These are phyloP conservation scores for Nymphalis urticae DNA, from an alignment of 2,888 invertebrate genomes.

Conservation along the genomic window DNA sequence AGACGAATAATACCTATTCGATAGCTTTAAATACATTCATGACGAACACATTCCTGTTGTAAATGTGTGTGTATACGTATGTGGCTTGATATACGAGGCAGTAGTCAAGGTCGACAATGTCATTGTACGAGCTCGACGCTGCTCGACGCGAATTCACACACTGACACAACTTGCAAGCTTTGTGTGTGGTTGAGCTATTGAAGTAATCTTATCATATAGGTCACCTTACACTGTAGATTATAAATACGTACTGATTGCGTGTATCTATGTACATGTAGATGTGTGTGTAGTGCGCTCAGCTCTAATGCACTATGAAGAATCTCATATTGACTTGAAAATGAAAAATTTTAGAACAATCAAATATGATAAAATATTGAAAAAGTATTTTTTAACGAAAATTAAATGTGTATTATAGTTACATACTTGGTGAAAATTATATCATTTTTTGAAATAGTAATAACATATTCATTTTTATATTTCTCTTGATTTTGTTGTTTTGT, in stretches of 20 bases:
- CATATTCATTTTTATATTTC: too few species aligned
- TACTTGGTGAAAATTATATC: too few species aligned
- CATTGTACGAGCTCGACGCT: slow-evolving; percentile 76
- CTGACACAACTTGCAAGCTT: slow-evolving; percentile 50
- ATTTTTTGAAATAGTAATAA: too few species aligned
- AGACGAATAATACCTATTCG: slow-evolving; percentile 54
- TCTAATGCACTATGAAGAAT: slow-evolving; percentile 6
- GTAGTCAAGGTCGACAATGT: slow-evolving; percentile 80
- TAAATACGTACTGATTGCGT: slow-evolving; percentile 53
- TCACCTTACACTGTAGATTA: slow-evolving; percentile 80
- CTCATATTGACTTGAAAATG: neutral
- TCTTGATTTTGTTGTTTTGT: too few species aligned
- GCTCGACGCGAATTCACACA: slow-evolving; percentile 66
- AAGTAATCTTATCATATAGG: slow-evolving; percentile 81
- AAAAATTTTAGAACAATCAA: neutral
- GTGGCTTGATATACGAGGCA: slow-evolving; percentile 66
- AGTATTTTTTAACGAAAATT: too few species aligned
- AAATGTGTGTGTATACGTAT: slow-evolving; percentile 48
- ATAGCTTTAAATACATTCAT: slow-evolving; percentile 60
- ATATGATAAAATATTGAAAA: slow-evolving; percentile 1
- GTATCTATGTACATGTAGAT: slow-evolving; percentile 33
- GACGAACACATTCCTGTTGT: slow-evolving; percentile 64
- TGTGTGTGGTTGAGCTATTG: slow-evolving; percentile 63
- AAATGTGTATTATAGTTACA: too few species aligned
- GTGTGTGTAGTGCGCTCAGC: slow-evolving; percentile 16